Evolutionary conservation across 2,888 invertebrate species (phyloP).

Genomic region (Listrodromus nycthemerus): DNA sequence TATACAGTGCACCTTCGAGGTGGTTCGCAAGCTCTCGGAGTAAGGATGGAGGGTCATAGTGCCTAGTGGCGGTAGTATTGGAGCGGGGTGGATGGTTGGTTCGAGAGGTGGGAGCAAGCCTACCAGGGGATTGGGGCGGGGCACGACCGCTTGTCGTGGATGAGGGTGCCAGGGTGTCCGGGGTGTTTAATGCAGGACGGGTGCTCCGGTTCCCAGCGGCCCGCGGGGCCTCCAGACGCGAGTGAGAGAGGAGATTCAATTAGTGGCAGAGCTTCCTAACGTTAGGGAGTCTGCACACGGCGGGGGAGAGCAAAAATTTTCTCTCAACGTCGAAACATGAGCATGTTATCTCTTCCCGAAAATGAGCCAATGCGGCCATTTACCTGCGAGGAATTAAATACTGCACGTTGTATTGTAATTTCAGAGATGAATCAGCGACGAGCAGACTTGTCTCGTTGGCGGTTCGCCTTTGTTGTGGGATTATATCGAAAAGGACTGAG

Average conservation of each 20-base stretch:
- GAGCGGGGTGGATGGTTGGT: conserved; percentile 55
- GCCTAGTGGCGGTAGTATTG: conserved; percentile 48
- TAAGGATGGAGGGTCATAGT: conserved; percentile 53
- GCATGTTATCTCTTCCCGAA: conserved; percentile 18
- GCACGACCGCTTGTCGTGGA: conserved; percentile 77
- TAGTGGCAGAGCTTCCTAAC: conserved; percentile 84
- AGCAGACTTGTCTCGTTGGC: conserved; percentile 4
- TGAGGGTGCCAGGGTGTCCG: conserved; percentile 82
- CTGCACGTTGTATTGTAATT: conserved; percentile 26
- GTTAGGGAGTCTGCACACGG: conserved; percentile 83
- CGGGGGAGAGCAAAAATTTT: conserved; percentile 44
- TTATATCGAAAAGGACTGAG: conserved; percentile 11
- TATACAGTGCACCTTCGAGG: conserved; percentile 38
- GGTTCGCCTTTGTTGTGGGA: conserved; percentile 25
- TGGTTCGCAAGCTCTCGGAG: conserved; percentile 23
- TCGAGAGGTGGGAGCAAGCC: conserved; percentile 59
- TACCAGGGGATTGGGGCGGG: conserved; percentile 71
- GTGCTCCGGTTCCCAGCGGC: conserved; percentile 83
- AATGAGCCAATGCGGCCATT: conserved; percentile 56
- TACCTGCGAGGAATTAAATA: conserved; percentile 60
- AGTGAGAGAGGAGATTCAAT: conserved; percentile 84
- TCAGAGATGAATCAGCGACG: conserved; percentile 13
- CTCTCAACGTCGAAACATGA: conserved; percentile 12
- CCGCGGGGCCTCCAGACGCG: conserved; percentile 82
- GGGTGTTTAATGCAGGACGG: conserved; percentile 84